Conservation (phyloP, 2,113 vertebrate genomes). For the Noctilio leporinus region DNA sequence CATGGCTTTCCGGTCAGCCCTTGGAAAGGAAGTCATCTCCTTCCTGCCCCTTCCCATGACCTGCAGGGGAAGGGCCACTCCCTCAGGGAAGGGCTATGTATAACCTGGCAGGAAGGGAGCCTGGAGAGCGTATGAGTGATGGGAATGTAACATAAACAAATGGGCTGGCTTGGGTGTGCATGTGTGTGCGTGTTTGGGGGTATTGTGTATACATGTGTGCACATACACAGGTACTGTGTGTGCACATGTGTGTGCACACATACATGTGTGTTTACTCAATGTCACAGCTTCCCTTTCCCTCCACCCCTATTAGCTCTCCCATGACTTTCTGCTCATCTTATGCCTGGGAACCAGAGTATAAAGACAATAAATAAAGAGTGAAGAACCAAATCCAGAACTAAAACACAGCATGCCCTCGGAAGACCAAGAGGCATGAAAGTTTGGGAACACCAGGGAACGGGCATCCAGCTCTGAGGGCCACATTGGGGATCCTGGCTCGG, state of each 20-base stretch:
- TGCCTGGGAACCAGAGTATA: neutral
- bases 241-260: rapidly evolving
- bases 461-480: neutral
- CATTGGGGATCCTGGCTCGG: neutral
- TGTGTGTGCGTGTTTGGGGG: too few relatives aligned
- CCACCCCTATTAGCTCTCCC: neutral
- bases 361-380: neutral
- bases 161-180: neutral
- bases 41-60: slow-evolving; percentile 53
- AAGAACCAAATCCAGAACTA: neutral
- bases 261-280: neutral
- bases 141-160: neutral
- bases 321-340: neutral
- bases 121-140: neutral
- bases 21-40: neutral
- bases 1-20: slow-evolving; percentile 20
- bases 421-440: neutral
- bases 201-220: rapidly evolving
- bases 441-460: too few relatives aligned
- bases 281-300: neutral
- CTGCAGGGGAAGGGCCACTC: slow-evolving; percentile 9
- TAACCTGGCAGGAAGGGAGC: slow-evolving; percentile 27
- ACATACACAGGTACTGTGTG: neutral
- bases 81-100: slow-evolving; percentile 26
- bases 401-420: neutral